Percentiles rank a stretch among this genome's conserved stretches.
Evolutionary conservation across 2,888 invertebrate species (phyloP).

Genomic region (Embidobia sp.): DNA sequence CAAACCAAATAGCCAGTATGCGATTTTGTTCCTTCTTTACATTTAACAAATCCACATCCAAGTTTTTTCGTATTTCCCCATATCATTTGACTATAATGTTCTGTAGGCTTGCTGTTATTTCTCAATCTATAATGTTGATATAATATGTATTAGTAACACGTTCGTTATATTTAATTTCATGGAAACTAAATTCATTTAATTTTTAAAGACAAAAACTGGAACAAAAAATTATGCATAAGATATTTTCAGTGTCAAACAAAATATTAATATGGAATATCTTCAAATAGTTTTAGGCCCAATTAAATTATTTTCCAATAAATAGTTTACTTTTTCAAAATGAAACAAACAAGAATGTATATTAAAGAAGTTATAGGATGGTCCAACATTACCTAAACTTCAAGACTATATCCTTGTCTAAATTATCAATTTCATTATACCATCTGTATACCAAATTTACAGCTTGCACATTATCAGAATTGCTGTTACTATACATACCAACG

Average conservation of each 20-base stretch:
- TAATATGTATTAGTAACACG: no score
- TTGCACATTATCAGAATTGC: neutral
- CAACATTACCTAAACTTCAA: neutral
- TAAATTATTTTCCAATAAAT: neutral
- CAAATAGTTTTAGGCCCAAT: neutral
- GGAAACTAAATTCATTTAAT: no score
- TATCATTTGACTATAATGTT: conserved; percentile 34
- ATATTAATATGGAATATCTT: neutral
- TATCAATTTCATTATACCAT: conserved; percentile 39
- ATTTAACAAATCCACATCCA: conserved; percentile 36
- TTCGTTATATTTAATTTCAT: no score
- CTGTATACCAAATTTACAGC: neutral
- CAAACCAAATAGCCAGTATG: conserved; percentile 9
- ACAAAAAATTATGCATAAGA: no score
- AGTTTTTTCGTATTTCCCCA: conserved; percentile 20
- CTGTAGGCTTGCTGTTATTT: neutral
- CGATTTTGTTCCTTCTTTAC: neutral
- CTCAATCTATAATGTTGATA: neutral
- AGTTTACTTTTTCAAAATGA: neutral
- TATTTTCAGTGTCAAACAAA: neutral
- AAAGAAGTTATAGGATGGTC: neutral
- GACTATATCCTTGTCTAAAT: neutral
- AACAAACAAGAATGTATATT: neutral
- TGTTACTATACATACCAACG: neutral
- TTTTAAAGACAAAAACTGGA: no score